Conservation (phyloP, 2,113 vertebrate species). For the Centropus bengalensis region DNA sequence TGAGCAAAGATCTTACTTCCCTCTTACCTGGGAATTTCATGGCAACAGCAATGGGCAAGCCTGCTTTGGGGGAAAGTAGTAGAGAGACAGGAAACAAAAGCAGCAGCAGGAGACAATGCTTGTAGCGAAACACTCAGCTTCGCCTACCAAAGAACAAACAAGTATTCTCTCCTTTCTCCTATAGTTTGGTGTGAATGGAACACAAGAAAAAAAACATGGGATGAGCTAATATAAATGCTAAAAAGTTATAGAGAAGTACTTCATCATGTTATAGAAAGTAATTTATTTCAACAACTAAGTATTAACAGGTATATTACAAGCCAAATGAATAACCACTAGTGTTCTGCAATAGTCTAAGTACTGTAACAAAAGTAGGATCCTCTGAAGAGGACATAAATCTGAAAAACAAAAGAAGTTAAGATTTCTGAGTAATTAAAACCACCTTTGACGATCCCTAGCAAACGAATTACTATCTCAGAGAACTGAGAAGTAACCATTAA, state of each 20-base stretch:
- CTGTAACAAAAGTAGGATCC: rapidly evolving
- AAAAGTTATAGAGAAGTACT: rapidly evolving
- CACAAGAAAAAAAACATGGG: rapidly evolving
- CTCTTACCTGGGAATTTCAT: background rate
- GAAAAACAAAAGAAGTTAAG: too few species aligned
- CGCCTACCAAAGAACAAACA: rapidly evolving
- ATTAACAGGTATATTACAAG: background rate
- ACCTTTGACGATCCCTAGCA: background rate
- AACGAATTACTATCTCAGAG: background rate
- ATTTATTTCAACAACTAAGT: too few species aligned
- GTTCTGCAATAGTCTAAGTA: too few species aligned
- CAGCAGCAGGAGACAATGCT: background rate
- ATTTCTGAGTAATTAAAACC: background rate
- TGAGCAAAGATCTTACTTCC: background rate
- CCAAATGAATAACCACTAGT: rapidly evolving
- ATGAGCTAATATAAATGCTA: rapidly evolving
- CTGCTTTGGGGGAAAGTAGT: background rate
- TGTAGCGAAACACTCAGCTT: background rate
- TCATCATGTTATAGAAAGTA: rapidly evolving
- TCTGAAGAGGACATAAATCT: background rate
- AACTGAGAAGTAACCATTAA: background rate
- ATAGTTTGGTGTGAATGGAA: rapidly evolving
- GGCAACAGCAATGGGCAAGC: rapidly evolving
- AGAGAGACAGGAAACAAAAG: background rate
- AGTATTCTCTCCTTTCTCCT: background rate